Evolutionary conservation across 2,888 invertebrate species (phyloP).

Genomic region (Dilophus febrilis): DNA sequence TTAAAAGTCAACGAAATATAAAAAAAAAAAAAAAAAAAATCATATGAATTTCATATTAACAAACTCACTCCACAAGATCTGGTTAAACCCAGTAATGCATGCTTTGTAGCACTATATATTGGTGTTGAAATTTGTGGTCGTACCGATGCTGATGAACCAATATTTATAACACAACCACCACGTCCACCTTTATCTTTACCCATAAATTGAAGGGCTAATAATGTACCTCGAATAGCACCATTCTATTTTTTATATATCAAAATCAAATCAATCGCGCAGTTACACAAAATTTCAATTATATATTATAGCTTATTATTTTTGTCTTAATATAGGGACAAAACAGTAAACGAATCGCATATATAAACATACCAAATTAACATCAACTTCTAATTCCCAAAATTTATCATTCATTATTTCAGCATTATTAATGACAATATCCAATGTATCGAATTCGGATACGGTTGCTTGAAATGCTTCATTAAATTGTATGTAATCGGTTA

Average conservation of each 20-base stretch:
- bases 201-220: slow-evolving; percentile 57
- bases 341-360: slow-evolving; percentile 2
- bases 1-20: not conserved
- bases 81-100: slow-evolving; percentile 55
- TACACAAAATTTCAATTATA: not conserved
- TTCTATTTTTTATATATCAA: slow-evolving; percentile 36
- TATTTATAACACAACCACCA: slow-evolving; percentile 61
- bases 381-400: slow-evolving; percentile 58
- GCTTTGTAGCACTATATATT: slow-evolving; percentile 61
- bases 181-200: slow-evolving; percentile 58
- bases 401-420: slow-evolving; percentile 64
- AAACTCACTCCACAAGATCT: slow-evolving; percentile 49
- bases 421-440: slow-evolving; percentile 66
- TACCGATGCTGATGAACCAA: slow-evolving; percentile 52
- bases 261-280: not conserved
- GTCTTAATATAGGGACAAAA: slow-evolving; percentile 4
- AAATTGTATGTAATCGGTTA: slow-evolving; percentile 61
- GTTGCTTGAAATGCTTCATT: slow-evolving; percentile 63
- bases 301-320: not conserved
- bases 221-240: slow-evolving; percentile 56
- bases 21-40: not conserved
- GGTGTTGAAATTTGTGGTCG: slow-evolving; percentile 55
- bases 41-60: not conserved
- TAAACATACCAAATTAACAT: slow-evolving; percentile 51
- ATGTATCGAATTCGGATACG: slow-evolving; percentile 48